Evolutionary conservation across 1,140 invertebrate species (phyloP).

Genomic region (Arion vulgaris): DNA sequence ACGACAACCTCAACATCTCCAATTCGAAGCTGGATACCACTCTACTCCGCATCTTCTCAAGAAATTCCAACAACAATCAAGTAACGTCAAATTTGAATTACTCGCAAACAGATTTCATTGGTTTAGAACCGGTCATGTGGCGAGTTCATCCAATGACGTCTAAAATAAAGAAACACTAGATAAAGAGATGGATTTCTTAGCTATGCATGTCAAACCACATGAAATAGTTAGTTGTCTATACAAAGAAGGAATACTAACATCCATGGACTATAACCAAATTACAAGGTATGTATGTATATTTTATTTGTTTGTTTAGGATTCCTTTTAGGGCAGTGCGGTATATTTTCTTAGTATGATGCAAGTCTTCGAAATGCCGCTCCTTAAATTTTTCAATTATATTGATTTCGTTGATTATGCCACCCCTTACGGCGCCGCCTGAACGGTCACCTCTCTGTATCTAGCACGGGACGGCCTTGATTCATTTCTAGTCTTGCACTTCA

Average conservation of each 20-base stretch:
- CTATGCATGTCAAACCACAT: not conserved
- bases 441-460: too few species aligned
- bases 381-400: too few species aligned
- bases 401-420: too few species aligned
- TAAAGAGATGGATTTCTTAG: not conserved
- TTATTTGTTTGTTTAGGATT: not conserved
- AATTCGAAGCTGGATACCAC: not conserved
- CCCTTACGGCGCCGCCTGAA: too few species aligned
- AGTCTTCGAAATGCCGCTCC: too few species aligned
- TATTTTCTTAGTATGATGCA: too few species aligned
- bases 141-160: not conserved
- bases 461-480: too few species aligned
- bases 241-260: not conserved
- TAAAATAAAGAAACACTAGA: not conserved
- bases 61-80: not conserved
- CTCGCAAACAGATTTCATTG: not conserved
- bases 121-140: not conserved
- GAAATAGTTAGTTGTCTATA: not conserved
- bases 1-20: not conserved
- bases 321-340: not conserved
- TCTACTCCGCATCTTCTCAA: not conserved
- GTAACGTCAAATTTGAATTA: not conserved
- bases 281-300: not conserved
- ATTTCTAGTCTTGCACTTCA: too few species aligned
- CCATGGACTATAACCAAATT: not conserved